Evolutionary conservation across 2,888 invertebrate genomes (phyloP).

Genomic region (Hemithea aestivaria): DNA sequence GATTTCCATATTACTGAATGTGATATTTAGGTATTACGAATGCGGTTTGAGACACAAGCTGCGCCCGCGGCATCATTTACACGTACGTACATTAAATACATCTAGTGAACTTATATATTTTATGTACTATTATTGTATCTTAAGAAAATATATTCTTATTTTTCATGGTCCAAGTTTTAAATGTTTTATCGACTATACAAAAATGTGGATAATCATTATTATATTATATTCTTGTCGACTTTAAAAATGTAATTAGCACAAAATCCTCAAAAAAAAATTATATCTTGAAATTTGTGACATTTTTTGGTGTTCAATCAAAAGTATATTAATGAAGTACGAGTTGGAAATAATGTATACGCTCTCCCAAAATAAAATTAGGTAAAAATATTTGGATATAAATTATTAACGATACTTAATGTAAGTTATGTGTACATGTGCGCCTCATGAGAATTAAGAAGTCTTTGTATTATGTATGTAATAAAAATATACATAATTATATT

Average conservation of each 20-base stretch:
- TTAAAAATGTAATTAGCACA: slow-evolving; percentile 71
- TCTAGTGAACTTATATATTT: slow-evolving; percentile 78
- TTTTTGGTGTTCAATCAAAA: slow-evolving; percentile 77
- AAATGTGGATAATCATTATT: slow-evolving; percentile 75
- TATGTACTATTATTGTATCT: slow-evolving; percentile 79
- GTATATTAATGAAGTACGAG: slow-evolving; percentile 70
- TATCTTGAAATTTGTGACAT: slow-evolving; percentile 75
- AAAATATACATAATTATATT: slow-evolving; percentile 75
- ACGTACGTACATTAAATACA: slow-evolving; percentile 69
- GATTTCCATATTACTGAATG: slow-evolving; percentile 80
- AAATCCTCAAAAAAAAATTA: slow-evolving; percentile 70
- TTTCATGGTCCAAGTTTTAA: slow-evolving; percentile 80
- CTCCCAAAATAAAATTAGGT: slow-evolving; percentile 74
- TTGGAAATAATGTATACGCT: slow-evolving; percentile 75
- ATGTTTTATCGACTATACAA: slow-evolving; percentile 80
- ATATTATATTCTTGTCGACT: slow-evolving; percentile 75
- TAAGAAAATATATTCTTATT: slow-evolving; percentile 79
- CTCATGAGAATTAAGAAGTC: slow-evolving; percentile 74
- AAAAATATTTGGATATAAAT: slow-evolving; percentile 75
- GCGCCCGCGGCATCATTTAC: slow-evolving; percentile 52
- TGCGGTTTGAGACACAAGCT: slow-evolving; percentile 62
- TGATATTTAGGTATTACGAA: slow-evolving; percentile 79
- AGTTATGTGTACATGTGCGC: slow-evolving; percentile 75
- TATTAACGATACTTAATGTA: slow-evolving; percentile 67
- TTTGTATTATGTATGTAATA: slow-evolving; percentile 77